A percentile compares a stretch with the other conserved stretches of the same genome.
Evolutionary conservation across 2,888 invertebrate genomes (phyloP).

Genomic region (Torymus aiolomorphi): DNA sequence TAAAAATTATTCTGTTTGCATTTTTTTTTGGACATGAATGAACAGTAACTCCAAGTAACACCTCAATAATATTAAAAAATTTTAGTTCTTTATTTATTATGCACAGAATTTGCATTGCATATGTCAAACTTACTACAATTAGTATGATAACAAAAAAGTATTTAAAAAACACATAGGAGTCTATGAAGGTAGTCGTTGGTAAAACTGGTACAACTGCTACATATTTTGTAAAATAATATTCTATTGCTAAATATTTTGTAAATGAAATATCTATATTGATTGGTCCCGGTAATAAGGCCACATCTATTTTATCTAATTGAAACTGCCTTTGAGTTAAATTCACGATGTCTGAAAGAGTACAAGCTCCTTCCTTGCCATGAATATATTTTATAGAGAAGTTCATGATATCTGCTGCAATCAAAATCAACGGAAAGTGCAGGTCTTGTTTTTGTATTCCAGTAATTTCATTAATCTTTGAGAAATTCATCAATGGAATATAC

Average conservation of each 20-base stretch:
- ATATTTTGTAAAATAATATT: conserved; percentile 6
- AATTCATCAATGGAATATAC: conserved; percentile 4
- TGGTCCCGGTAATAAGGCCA: neutral
- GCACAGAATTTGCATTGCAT: neutral
- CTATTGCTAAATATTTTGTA: neutral
- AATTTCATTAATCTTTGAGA: conserved; percentile 1
- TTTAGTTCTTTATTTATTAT: neutral
- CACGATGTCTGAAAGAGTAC: neutral
- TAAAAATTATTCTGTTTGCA: conserved; percentile 3
- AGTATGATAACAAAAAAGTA: neutral
- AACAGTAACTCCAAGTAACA: neutral
- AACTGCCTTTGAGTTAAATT: conserved; percentile 3
- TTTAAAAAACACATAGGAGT: neutral
- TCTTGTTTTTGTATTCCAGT: neutral
- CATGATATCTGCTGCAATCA: conserved; percentile 5
- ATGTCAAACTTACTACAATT: neutral
- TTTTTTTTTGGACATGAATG: neutral
- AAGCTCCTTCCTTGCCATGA: neutral
- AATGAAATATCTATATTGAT: neutral
- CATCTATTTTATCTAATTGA: neutral
- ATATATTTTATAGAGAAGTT: conserved; percentile 18
- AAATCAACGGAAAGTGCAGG: neutral
- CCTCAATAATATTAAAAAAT: neutral
- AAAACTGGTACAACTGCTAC: conserved; percentile 23
- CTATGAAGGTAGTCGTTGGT: neutral